Conservation (phyloP, 64 coral and sea anemone genomes). For the Cladopsammia gracilis region DNA sequence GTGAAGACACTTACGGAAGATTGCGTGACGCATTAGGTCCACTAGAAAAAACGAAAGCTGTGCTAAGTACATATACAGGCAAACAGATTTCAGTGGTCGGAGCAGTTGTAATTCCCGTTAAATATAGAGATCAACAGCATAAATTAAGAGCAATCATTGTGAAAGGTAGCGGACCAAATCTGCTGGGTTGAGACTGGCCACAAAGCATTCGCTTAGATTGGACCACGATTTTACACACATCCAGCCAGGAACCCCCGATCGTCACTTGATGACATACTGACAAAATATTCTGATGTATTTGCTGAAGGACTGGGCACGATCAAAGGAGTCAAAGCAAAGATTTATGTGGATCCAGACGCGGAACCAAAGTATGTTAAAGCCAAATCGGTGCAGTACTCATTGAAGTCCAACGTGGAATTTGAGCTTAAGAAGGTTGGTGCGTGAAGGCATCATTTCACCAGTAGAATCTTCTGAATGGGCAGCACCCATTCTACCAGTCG, state of each 20-base stretch:
- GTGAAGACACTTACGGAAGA: conserved; percentile 35
- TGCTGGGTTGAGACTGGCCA: conserved; percentile 51
- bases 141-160: not conserved
- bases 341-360: conserved; percentile 41
- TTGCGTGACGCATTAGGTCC: conserved; percentile 40
- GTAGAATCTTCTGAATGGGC: conserved; percentile 74
- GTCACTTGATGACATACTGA: not conserved
- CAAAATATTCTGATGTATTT: conserved; percentile 44
- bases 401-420: conserved; percentile 55
- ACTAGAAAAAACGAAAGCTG: not conserved
- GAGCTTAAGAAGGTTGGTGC: conserved; percentile 16
- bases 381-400: conserved; percentile 39
- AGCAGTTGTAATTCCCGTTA: conserved; percentile 5
- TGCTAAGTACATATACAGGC: conserved; percentile 54
- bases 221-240: conserved; percentile 14
- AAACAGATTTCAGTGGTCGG: conserved; percentile 36
- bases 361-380: conserved; percentile 60
- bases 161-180: conserved; percentile 38
- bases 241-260: not conserved
- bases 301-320: conserved; percentile 64
- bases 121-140: conserved; percentile 26
- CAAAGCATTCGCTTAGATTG: conserved; percentile 24
- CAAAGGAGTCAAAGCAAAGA: conserved; percentile 49
- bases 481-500: conserved; percentile 61
- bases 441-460: conserved; percentile 49